These are phyloP conservation scores for Dendroctonus valens DNA, from an alignment of 1,140 invertebrate genomes.

Conservation along the genomic window DNA sequence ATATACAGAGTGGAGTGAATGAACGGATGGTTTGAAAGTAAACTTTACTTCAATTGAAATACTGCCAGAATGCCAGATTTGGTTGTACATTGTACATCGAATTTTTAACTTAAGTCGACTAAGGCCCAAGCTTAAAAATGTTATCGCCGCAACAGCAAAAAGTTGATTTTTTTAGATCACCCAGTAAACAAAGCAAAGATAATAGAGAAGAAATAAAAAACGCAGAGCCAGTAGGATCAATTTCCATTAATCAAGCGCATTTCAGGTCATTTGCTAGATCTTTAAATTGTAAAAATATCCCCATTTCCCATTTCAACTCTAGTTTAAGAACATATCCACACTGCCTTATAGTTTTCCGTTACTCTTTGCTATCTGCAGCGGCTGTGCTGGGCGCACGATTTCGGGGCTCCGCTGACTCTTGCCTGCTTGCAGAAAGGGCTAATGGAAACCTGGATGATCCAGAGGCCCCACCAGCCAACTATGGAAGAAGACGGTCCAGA, in stretches of 20 bases:
- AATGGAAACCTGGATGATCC: conserved; percentile 75
- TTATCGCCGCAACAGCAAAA: too few relatives aligned
- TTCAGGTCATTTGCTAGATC: too few relatives aligned
- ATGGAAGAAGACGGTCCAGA: conserved; percentile 84
- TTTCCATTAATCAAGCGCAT: too few relatives aligned
- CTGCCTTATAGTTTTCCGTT: conserved; percentile 36
- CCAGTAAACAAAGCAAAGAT: not conserved
- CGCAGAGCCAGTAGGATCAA: too few relatives aligned
- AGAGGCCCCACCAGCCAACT: conserved; percentile 83
- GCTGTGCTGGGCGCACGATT: conserved; percentile 67
- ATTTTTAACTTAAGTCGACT: too few relatives aligned
- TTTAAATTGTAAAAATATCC: too few relatives aligned
- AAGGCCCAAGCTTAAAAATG: too few relatives aligned
- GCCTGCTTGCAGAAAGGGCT: conserved; percentile 67
- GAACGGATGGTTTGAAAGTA: too few relatives aligned
- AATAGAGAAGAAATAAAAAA: not conserved
- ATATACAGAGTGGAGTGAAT: too few relatives aligned
- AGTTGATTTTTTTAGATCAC: not conserved
- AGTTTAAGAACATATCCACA: conserved; percentile 30
- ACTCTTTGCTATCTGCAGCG: conserved; percentile 55
- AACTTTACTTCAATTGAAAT: too few relatives aligned
- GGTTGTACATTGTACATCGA: too few relatives aligned
- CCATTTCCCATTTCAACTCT: conserved; percentile 6
- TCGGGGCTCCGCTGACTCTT: conserved; percentile 63
- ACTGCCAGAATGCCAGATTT: too few relatives aligned